Evolutionary conservation across 2,888 invertebrate species (phyloP), one percentile per base, ranked within the genome.

Genomic region (Galerucella calmariensis): DNA sequence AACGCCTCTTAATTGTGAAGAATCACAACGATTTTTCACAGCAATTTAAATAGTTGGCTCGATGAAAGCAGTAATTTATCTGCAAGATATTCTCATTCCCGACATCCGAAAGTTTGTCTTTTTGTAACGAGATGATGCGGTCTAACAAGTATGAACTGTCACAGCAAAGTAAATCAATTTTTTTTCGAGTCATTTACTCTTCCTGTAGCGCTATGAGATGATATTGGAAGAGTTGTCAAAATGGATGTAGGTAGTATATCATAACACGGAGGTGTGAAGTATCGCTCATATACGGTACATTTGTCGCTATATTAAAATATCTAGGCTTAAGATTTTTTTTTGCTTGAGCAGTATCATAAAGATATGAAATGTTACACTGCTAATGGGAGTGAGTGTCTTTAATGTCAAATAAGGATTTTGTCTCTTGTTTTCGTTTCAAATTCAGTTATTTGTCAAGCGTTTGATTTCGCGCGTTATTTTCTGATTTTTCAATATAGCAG

Each of bases 1-100:
- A 82, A 82, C 82, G 81, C 81, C 81, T 80, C 82, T 80, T 83
- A 83, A 85, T 84, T 84, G 84, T 85, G 84, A 86, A 84, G 84
- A 84, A 86, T 85, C 81, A 81, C 83, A 77, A 79, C 81, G 81
- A 85, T 85, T 85, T 84, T 83, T 85, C 84, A 83, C 80, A 79
- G 81, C 79, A 82, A 83, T 85, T 84, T 83, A 84, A 84, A 84
- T 83, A 81, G 81, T 77, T 80, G 78, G 81, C 80, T 77, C 75
- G 84, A 79, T 81, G 84, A 84, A 82, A 81, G 82, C 72, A 66
- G 76, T 77, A 82, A 81, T 83, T 83, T 83, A 84, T 84, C 82
- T 81, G 80, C 65, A 77, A 80, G 78, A 74, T 71, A 66, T 76
- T 67, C 62, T 69, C 67, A 69, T 70, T 65, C 63, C 63, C 66